Evolutionary conservation across 2,113 vertebrate genomes (phyloP).

Genomic region (Dissostichus mawsoni): DNA sequence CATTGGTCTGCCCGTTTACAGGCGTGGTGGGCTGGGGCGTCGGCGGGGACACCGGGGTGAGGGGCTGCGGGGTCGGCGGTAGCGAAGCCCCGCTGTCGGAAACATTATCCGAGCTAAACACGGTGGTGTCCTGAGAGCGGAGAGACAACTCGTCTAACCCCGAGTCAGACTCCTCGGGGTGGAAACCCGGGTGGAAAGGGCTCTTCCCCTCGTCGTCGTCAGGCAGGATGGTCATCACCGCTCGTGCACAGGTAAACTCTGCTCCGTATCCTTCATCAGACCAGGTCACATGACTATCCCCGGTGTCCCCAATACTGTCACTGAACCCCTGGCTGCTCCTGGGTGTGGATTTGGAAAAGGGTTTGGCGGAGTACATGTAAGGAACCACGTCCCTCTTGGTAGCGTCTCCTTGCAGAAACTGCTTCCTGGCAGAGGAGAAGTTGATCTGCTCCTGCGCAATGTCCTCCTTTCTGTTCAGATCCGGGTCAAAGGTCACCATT

Average conservation of each 20-base stretch:
- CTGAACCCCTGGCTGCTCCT: conserved; percentile 45
- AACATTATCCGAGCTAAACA: conserved; percentile 95
- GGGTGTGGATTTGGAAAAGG: conserved; percentile 85
- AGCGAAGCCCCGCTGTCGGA: conserved; percentile 94
- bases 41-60: conserved; percentile 82
- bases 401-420: conserved; percentile 87
- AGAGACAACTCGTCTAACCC: conserved; percentile 94
- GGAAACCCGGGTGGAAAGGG: conserved; percentile 73
- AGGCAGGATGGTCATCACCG: conserved; percentile 90
- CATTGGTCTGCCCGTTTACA: conserved; percentile 81
- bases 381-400: conserved; percentile 86
- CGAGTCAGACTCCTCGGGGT: conserved; percentile 93
- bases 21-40: conserved; percentile 89
- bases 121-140: conserved; percentile 93
- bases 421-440: conserved; percentile 92
- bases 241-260: conserved; percentile 91
- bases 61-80: conserved; percentile 85
- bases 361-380: conserved; percentile 92
- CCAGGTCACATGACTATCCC: conserved; percentile 85
- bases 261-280: conserved; percentile 81
- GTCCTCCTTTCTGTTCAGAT: conserved; percentile 87
- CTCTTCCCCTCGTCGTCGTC: conserved; percentile 90
- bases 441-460: conserved; percentile 94
- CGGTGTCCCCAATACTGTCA: conserved; percentile 68
- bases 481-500: conserved; percentile 72